phyloP scores from a whole-genome alignment of 2,888 invertebrate genomes.

The Taphrorychus bicolor region DNA sequence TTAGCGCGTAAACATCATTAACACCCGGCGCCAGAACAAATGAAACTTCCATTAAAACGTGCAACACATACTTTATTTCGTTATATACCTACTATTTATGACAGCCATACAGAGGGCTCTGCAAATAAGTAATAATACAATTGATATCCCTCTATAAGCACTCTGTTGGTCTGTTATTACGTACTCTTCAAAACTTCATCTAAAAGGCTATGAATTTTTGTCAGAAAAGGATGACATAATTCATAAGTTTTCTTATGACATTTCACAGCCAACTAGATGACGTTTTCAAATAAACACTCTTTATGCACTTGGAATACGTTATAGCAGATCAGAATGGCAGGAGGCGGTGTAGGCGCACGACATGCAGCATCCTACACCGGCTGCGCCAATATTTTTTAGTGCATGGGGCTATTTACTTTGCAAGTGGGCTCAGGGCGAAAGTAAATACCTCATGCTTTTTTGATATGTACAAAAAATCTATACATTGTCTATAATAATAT shows the following conservation, averaged over 20 bases:
- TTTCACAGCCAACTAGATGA: too few species aligned
- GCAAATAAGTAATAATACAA: not conserved
- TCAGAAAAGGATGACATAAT: too few species aligned
- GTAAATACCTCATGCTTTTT: slow-evolving; percentile 45
- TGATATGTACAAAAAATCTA: not conserved
- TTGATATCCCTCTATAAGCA: not conserved
- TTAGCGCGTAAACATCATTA: not conserved
- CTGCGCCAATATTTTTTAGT: not conserved
- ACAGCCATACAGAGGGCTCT: not conserved
- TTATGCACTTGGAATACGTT: too few species aligned
- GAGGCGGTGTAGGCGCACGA: not conserved
- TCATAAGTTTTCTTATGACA: too few species aligned
- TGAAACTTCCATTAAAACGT: slow-evolving; percentile 9
- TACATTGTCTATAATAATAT: not conserved
- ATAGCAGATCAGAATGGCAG: not conserved
- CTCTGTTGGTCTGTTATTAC: not conserved
- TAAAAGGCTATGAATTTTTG: too few species aligned
- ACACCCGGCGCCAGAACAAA: slow-evolving; percentile 7
- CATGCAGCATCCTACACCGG: not conserved
- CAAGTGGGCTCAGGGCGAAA: slow-evolving; percentile 56
- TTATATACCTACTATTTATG: not conserved
- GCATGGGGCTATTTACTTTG: slow-evolving; percentile 50
- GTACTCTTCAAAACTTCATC: too few species aligned
- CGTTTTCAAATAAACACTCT: too few species aligned
- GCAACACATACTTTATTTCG: slow-evolving; percentile 6